phyloP scores from a whole-genome alignment of 2,888 invertebrate species.

The Synanthedon tipuliformis region DNA sequence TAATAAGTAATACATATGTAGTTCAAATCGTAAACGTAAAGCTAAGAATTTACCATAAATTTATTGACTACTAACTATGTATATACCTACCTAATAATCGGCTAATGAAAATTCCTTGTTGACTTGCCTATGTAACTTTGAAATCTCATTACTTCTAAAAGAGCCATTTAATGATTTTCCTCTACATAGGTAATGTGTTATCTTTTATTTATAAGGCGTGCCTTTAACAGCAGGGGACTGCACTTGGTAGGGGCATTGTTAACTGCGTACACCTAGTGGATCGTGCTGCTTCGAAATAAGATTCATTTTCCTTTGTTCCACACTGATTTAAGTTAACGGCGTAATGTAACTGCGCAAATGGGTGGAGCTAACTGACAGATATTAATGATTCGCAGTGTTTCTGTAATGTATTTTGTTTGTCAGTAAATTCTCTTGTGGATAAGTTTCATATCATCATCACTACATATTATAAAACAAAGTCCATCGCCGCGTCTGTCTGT shows the following conservation, averaged over 20 bases:
- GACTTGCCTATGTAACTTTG: no score
- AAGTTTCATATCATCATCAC: no score
- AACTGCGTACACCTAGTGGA: neutral
- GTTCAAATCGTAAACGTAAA: no score
- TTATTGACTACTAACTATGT: no score
- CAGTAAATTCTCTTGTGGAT: neutral
- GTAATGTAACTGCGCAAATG: slow-evolving; percentile 46
- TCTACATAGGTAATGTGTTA: slow-evolving; percentile 5
- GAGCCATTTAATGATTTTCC: no score
- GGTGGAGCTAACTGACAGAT: slow-evolving; percentile 53
- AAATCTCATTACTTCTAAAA: no score
- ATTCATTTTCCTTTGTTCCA: slow-evolving; percentile 11
- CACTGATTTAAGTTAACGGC: slow-evolving; percentile 7
- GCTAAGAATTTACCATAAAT: no score
- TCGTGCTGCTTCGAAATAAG: slow-evolving; percentile 10
- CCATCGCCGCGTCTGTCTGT: no score
- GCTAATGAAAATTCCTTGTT: no score
- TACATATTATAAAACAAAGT: no score
- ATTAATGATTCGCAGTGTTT: slow-evolving; percentile 45
- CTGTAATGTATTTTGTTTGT: neutral
- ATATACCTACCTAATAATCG: no score
- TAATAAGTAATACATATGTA: no score
- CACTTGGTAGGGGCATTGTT: neutral
- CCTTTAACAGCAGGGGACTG: neutral
- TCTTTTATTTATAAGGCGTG: slow-evolving; percentile 5